Percentiles rank a stretch among this genome's conserved stretches.
phyloP scores from a whole-genome alignment of 30 jellyfish, hydroid and myxozoan genomes.

The Turritopsis dohrnii region DNA sequence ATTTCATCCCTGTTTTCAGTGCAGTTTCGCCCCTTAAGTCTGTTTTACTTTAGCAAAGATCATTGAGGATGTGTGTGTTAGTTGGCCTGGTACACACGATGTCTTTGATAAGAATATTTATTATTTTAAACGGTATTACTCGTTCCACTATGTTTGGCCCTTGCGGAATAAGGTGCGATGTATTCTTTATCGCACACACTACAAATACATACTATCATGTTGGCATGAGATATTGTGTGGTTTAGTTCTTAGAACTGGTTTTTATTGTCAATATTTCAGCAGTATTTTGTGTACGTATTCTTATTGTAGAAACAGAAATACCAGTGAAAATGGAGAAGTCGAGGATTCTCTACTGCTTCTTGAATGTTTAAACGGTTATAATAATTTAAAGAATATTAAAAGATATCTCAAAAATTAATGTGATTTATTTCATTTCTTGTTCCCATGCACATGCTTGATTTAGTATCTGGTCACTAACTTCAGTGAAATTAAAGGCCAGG shows the following conservation, averaged over 20 bases:
- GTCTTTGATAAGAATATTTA: not conserved
- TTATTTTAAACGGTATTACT: not conserved
- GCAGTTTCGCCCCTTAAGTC: not conserved
- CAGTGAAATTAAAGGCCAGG: too few relatives aligned
- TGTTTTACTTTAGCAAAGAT: not conserved
- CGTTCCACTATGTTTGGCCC: not conserved
- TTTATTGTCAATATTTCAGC: conserved; percentile 11
- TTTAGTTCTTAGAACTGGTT: conserved; percentile 14
- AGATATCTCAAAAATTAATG: not conserved
- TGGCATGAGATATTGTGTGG: not conserved
- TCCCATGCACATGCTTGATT: not conserved
- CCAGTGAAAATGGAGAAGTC: not conserved
- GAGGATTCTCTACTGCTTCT: not conserved
- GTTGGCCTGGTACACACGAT: not conserved
- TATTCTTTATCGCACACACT: not conserved
- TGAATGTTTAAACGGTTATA: conserved; percentile 1
- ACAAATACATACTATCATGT: not conserved
- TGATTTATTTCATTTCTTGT: not conserved
- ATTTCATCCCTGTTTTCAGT: not conserved
- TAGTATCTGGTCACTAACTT: not conserved
- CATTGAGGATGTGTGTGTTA: not conserved
- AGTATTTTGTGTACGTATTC: conserved; percentile 15
- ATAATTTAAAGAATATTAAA: conserved; percentile 2
- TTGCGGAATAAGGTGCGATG: not conserved
- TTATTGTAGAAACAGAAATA: conserved; percentile 8